Evolutionary conservation across 1,140 invertebrate species (phyloP), one percentile per base, ranked within the genome.

Genomic region (Centruroides vittatus): DNA sequence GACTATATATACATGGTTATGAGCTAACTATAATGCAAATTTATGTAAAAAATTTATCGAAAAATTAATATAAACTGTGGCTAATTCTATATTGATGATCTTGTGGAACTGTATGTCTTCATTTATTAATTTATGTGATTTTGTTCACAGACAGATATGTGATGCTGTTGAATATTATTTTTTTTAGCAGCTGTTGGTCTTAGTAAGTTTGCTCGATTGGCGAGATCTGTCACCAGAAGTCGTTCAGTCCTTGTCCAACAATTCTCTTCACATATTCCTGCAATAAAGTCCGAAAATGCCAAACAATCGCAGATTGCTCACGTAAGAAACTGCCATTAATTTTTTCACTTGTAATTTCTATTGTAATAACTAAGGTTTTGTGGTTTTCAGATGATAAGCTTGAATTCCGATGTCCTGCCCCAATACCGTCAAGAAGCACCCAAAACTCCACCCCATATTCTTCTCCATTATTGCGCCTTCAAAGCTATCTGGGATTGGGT

Each of bases 351-450:
- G 8, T 41, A 41, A 41, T 41, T 1, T 41, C 41, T 41, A 41
- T 41, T 41, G n/a, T 8, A 6, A 2, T 41, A 41, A 8, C 41
- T 8, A 1, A 41, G 5, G 5, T 41, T 41, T 41, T 41, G 3
- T 53, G 51, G 8, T 48, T 71, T 73, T 11, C 74, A 97, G 93
- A 89, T 96, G 85, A 94, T 96, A 85, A 93, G 89, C 75, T 79
- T 97, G 69, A 96, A 88, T 74, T 86, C 90, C 62, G 96, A 99
- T 77, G 86, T 98, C 71, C 86, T 99, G 82, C 97, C 96, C 68
- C 93, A 98, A 79, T 99, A 99, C 79, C 84, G 95, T 63, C 94
- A 99, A 78, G 97, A 99, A 83, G 95, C 96, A 57, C 97, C 97
- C 54, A 99, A 99, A 79, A 99, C 97, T 51, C 93, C 93, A 62